phyloP scores from a whole-genome alignment of 2,888 invertebrate species.

The Ischnura elegans region DNA sequence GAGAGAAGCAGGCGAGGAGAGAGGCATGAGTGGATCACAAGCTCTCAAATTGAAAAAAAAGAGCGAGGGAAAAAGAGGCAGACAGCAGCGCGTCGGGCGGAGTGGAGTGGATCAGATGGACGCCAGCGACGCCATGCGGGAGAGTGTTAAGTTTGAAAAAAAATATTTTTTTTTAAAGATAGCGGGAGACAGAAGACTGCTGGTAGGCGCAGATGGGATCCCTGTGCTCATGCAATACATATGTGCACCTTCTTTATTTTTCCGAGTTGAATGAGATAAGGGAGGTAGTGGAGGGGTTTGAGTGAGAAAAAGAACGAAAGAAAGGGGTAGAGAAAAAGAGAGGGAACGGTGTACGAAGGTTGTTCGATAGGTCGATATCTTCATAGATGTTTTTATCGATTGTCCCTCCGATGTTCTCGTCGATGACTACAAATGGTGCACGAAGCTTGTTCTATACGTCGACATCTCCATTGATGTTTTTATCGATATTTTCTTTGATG shows the following conservation, averaged over 20 bases:
- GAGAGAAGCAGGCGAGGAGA: background rate
- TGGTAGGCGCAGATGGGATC: slow-evolving; percentile 64
- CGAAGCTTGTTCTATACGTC: no score
- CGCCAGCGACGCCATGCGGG: slow-evolving; percentile 62
- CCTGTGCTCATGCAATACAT: background rate
- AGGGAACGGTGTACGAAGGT: no score
- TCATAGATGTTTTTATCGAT: no score
- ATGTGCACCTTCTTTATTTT: background rate
- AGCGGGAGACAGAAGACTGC: slow-evolving; percentile 62
- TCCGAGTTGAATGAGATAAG: slow-evolving; percentile 20
- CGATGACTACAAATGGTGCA: no score
- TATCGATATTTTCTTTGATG: no score
- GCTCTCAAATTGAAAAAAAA: slow-evolving; percentile 58
- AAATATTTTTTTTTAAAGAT: background rate
- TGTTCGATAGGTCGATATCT: no score
- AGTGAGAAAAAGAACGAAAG: no score
- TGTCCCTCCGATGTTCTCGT: no score
- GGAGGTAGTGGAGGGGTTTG: background rate
- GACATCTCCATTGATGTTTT: no score
- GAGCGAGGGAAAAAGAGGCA: no score
- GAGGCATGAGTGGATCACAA: slow-evolving; percentile 58
- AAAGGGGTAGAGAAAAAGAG: no score
- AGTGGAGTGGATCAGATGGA: slow-evolving; percentile 64
- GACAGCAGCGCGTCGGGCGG: background rate
- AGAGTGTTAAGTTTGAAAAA: slow-evolving; percentile 43